A percentile compares a stretch with the other conserved stretches of the same genome.
phyloP scores from a whole-genome alignment of 2,888 invertebrate genomes.

The Synergus gifuensis region DNA sequence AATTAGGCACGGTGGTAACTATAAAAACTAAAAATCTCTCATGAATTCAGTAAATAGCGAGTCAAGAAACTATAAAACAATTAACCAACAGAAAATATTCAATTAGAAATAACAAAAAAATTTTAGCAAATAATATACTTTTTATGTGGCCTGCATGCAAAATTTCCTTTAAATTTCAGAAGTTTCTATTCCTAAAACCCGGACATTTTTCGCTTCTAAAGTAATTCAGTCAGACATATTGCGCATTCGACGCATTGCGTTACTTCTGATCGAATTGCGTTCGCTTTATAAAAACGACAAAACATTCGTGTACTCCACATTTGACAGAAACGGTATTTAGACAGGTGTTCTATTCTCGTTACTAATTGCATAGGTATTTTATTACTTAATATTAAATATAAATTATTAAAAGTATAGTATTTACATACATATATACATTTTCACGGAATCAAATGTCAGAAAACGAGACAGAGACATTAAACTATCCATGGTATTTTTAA shows the following conservation, averaged over 20 bases:
- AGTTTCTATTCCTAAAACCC: neutral
- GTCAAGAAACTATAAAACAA: no score
- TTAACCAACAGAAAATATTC: no score
- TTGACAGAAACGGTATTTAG: constrained; percentile 9
- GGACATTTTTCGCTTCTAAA: constrained; percentile 24
- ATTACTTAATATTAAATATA: no score
- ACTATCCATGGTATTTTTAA: neutral
- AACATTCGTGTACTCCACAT: constrained; percentile 21
- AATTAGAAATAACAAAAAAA: neutral
- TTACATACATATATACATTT: no score
- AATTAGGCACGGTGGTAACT: neutral
- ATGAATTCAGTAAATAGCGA: no score
- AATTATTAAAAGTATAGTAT: no score
- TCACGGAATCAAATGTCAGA: no score
- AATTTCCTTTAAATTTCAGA: neutral
- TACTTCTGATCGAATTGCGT: constrained; percentile 18
- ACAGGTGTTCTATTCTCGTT: neutral
- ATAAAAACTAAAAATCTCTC: neutral
- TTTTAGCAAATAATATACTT: neutral
- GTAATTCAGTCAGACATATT: constrained; percentile 8
- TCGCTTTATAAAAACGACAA: constrained; percentile 16
- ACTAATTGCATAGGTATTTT: neutral
- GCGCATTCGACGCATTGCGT: constrained; percentile 34
- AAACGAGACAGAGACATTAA: no score
- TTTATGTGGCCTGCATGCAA: neutral